These are phyloP conservation scores for Hoplias malabaricus DNA, from an alignment of 2,113 vertebrate species.

Conservation along the genomic window DNA sequence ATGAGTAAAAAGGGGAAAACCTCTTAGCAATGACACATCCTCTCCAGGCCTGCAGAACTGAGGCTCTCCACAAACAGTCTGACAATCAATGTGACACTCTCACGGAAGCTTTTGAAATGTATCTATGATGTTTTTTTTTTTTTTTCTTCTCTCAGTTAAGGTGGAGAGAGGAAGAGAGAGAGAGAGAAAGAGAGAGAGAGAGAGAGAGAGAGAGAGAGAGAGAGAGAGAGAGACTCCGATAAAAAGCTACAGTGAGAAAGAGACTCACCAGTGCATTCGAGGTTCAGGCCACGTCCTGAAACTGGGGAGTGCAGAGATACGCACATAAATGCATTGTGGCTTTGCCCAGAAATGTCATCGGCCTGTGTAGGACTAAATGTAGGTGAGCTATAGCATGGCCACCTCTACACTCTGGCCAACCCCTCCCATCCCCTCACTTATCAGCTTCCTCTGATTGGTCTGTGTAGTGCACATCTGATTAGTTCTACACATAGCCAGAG, in stretches of 20 bases:
- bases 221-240: conserved; percentile 15
- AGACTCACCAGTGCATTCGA: conserved; percentile 48
- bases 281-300: conserved; percentile 38
- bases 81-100: conserved; percentile 43
- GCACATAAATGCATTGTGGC: conserved; percentile 61
- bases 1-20: conserved; percentile 57
- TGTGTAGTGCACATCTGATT: conserved; percentile 5
- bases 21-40: conserved; percentile 59
- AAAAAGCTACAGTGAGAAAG: background rate
- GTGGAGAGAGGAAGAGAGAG: conserved; percentile 17
- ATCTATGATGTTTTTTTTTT: conserved; percentile 37
- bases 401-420: conserved; percentile 60
- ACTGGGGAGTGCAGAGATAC: conserved; percentile 39
- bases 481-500: background rate
- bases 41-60: conserved; percentile 37
- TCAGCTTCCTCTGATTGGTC: conserved; percentile 62
- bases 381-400: conserved; percentile 63
- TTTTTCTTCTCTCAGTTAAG: no score
- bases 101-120: conserved; percentile 36
- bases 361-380: conserved; percentile 53
- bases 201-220: conserved; percentile 20
- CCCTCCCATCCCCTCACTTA: conserved; percentile 71
- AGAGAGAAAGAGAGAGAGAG: background rate
- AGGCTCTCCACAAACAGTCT: conserved; percentile 57
- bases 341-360: conserved; percentile 62